Base-by-base conservation (phyloP, 2,113 vertebrate genomes). In the Symphodus melops region DNA sequence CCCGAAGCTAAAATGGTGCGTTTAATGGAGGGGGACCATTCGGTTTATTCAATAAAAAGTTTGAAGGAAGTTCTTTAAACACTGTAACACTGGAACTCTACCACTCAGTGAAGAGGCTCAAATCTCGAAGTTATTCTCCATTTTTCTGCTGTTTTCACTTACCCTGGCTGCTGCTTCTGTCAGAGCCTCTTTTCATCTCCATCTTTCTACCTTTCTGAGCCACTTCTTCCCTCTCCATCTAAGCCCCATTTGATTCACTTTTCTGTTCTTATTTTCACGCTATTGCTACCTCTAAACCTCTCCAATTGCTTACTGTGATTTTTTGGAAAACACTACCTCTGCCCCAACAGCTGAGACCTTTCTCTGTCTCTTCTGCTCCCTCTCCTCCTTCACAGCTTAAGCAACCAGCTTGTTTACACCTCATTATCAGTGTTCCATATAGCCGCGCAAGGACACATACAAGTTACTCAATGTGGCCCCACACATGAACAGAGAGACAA, bases 121-220 rank as follows among this genome's bases (percentile, higher is more conserved):
- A 90, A 86, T 85, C 81, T 81, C 81, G 75, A 28, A 81, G 67
- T 59, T 88, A 89, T 85, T 77, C 83, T 88, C 55, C 55, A 25
- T 69, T 82, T 80, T 79, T 78, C 58, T 81, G 48, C 72, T 75
- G 39, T 66, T 68, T 65, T 79, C 71, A 73, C 65, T 57, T 20
- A 77, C 67, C 51, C 39, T 39, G 52, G 60, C 68, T 64, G 48
- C 39, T 52, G 37, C 77, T 62, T 73, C 54, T 73, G 54, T 76
- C 60, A 53, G n/a, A 75, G 57, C 39, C 56, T 73, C 68, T 33
- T 56, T 85, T 79, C 46, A 82, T 68, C 75, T 72, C 62, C 20
- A 41, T 80, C 65, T 70, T 52, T 69, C 33, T 33, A 51, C 20
- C 48, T 51, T 51, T 51, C 48, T 9, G 48, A 51, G 17, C 17